Evolutionary conservation across 92 coral and sea anemone species (phyloP).

Genomic region (Phymanthus crucifer): DNA sequence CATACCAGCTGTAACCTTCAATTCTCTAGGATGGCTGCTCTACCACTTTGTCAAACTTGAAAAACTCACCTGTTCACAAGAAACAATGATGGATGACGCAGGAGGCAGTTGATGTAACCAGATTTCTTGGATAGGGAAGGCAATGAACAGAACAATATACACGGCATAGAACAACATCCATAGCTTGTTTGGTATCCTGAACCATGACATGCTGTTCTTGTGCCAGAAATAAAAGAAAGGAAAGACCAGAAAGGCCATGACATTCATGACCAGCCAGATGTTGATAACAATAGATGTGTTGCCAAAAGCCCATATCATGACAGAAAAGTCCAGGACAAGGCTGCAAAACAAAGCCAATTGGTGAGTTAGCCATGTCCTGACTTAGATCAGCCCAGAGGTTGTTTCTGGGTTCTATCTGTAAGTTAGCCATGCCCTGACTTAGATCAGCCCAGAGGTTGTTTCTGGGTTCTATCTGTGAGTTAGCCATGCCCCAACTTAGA

Average conservation of each 20-base stretch:
- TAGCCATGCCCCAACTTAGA: too few relatives aligned
- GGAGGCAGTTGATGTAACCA: constrained; percentile 75
- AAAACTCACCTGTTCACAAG: constrained; percentile 81
- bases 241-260: constrained; percentile 70
- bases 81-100: constrained; percentile 85
- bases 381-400: too few relatives aligned
- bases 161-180: constrained; percentile 67
- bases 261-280: constrained; percentile 88
- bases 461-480: too few relatives aligned
- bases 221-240: constrained; percentile 88
- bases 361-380: too few relatives aligned
- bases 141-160: constrained; percentile 59
- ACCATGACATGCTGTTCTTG: constrained; percentile 56
- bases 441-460: too few relatives aligned
- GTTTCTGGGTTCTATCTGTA: too few relatives aligned
- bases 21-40: background rate
- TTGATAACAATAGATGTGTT: constrained; percentile 78
- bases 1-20: too few relatives aligned
- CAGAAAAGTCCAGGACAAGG: constrained; percentile 69
- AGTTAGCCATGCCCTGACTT: too few relatives aligned
- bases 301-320: constrained; percentile 91
- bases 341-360: constrained; percentile 41
- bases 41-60: background rate
- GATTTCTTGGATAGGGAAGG: constrained; percentile 87
- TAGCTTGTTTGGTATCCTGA: constrained; percentile 56